phyloP scores from a whole-genome alignment of 2,113 vertebrate genomes.

The Glaucomys volans region DNA sequence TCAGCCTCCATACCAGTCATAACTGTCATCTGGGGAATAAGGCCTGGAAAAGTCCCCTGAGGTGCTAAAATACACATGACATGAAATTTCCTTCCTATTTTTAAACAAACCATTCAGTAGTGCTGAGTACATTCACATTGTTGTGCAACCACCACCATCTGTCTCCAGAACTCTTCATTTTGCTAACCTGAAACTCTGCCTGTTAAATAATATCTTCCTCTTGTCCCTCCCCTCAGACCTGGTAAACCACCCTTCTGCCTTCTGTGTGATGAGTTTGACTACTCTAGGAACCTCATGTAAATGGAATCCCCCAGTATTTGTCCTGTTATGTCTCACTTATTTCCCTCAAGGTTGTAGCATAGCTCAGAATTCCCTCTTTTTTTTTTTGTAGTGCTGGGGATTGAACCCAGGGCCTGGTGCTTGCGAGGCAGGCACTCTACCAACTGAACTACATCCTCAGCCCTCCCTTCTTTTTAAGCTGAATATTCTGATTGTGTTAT shows the following conservation, averaged over 20 bases:
- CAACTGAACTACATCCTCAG: too few species aligned
- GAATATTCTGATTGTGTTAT: not conserved
- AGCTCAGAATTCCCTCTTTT: not conserved
- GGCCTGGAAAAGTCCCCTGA: too few species aligned
- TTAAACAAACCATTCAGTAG: not conserved
- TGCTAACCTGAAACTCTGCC: not conserved
- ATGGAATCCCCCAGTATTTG: not conserved
- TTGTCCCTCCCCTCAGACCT: too few species aligned
- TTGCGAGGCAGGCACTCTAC: too few species aligned
- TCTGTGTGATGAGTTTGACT: not conserved
- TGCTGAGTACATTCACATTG: fast-evolving
- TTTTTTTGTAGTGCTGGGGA: too few species aligned
- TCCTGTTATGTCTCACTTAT: not conserved
- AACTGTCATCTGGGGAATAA: not conserved
- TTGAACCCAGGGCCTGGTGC: too few species aligned
- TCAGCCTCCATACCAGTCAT: not conserved
- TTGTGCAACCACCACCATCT: too few species aligned
- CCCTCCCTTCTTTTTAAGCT: not conserved
- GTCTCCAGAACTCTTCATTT: not conserved
- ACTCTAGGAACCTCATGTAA: too few species aligned
- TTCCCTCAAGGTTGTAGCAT: not conserved
- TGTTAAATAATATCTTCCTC: not conserved
- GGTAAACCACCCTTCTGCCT: not conserved
- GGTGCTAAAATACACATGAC: not conserved
- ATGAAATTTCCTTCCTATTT: not conserved